Base-by-base conservation (phyloP, 2,797 vertebrate species). In the Prionace glauca region DNA sequence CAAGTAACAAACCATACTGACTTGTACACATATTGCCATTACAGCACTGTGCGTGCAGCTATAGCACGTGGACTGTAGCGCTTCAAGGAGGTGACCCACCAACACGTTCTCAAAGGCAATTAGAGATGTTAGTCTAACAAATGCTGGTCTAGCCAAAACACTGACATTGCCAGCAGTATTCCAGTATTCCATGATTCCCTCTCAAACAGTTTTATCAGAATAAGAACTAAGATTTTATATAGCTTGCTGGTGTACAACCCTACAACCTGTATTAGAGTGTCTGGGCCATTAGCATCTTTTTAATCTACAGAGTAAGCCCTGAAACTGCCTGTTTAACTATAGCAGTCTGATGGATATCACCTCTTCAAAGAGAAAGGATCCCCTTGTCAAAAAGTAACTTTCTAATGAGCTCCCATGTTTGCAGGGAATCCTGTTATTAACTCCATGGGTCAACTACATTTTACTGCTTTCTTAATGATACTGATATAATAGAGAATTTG, bases 201-300 rank as follows among this genome's bases (percentile, higher is more conserved):
- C 8, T 84, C n/a, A 45, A 41, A 22, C 16, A 16, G 41, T 84
- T 91, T 91, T 20, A 0, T 18, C 88, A 91, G 88, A 91, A 62
- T 91, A 91, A 91, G 88, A 10, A 91, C 65, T 32, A 91, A 32
- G 87, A 92, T 88, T 87, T 87, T 41, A 95, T 84, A 22, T 7
- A 41, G 79, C 79, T 84, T 96, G 92, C 36, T 96, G 81, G 56
- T 96, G 95, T 96, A 95, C 95, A 84, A 96, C 93, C 96, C 96
- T 96, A 96, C 65, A 45, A 12, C 14, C 3, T 32, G 0, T 32
- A 72, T 72, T 95, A 74, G 95, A 96, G 95, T 95, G 96, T 96
- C 87, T 74, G 72, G 96, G 96, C 95, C 92, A 60, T 77, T 96
- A 96, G 96, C 96, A 96, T 95, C 95, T 87, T 96, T 96, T 96